Conservation (phyloP, 2,113 vertebrate genomes). For the Antigone vipio region DNA sequence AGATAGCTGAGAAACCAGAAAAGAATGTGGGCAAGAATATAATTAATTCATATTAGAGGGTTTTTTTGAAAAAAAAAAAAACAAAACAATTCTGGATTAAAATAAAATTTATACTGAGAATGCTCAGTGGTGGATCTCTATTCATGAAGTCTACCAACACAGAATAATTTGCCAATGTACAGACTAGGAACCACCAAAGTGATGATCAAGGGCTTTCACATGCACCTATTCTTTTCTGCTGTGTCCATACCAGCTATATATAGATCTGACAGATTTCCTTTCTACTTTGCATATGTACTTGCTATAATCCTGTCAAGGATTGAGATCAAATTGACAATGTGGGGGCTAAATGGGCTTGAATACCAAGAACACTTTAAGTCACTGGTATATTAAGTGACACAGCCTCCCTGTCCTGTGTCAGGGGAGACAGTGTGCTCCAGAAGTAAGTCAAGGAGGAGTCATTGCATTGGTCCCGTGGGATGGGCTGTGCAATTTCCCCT, state of each 20-base stretch:
- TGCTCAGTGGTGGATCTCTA: neutral
- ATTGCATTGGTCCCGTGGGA: neutral
- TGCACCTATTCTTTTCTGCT: neutral
- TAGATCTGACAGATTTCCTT: neutral
- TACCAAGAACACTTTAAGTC: neutral
- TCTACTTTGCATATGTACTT: neutral
- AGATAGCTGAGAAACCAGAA: neutral
- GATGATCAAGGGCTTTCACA: neutral
- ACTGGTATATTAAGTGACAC: neutral
- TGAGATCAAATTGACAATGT: neutral
- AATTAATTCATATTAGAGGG: neutral
- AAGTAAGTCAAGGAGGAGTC: neutral
- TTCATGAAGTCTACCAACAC: neutral
- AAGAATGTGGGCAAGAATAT: neutral
- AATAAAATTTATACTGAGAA: neutral
- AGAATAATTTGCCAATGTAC: neutral
- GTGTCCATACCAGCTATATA: neutral
- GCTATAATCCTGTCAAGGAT: neutral
- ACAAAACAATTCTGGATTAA: neutral
- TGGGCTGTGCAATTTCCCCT: neutral
- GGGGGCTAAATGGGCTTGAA: neutral
- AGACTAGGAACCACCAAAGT: neutral
- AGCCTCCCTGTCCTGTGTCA: neutral
- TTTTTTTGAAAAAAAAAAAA: accelerated
- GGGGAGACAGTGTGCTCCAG: neutral